A percentile compares a stretch with the other conserved stretches of the same genome.
These are phyloP conservation scores for Lycopodina hypogea DNA, from an alignment of 37 sponge, comb jelly and placozoan species.

Conservation along the genomic window DNA sequence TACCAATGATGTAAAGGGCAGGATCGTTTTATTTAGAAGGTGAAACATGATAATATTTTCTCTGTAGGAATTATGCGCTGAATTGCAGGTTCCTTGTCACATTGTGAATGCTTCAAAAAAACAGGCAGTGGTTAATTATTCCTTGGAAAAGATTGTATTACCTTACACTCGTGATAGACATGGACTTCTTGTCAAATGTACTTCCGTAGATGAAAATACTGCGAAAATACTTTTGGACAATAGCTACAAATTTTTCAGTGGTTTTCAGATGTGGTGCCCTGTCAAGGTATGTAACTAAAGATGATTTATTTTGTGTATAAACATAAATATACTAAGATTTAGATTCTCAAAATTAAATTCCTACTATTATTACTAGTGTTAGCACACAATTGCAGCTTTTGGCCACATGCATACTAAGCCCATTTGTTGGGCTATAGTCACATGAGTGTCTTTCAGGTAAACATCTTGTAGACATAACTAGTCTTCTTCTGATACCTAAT, in stretches of 20 bases:
- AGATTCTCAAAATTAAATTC: too few species aligned
- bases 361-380: too few species aligned
- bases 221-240: slow-evolving; percentile 73
- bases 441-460: too few species aligned
- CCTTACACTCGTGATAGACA: slow-evolving; percentile 56
- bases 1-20: too few species aligned
- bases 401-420: too few species aligned
- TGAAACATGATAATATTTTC: neutral
- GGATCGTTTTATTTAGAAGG: too few species aligned
- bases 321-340: too few species aligned
- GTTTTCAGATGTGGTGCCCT: slow-evolving; percentile 88
- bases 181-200: slow-evolving; percentile 76
- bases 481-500: too few species aligned
- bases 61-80: slow-evolving; percentile 69
- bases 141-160: slow-evolving; percentile 45
- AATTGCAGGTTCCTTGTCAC: slow-evolving; percentile 65
- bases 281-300: slow-evolving; percentile 61
- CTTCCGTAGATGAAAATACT: slow-evolving; percentile 37
- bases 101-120: slow-evolving; percentile 66
- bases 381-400: too few species aligned
- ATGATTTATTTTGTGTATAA: too few species aligned
- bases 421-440: too few species aligned
- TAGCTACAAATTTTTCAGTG: slow-evolving; percentile 84
- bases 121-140: slow-evolving; percentile 61
- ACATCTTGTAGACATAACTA: too few species aligned